Conservation (phyloP, 1,140 invertebrate genomes). For the Fopius arisanus region DNA sequence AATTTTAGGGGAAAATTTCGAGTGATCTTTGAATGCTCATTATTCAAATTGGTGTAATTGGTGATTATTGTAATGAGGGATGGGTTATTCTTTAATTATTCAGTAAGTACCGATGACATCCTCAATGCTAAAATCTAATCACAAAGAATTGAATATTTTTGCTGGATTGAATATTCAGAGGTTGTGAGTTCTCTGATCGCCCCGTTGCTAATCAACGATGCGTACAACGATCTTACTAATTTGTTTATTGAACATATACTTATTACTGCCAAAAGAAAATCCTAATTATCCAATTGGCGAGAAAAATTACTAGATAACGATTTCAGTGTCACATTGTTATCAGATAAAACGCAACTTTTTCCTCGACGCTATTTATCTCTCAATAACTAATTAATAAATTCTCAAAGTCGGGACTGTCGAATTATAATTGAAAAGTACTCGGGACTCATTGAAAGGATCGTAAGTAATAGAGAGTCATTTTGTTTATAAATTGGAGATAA, state of each 20-base stretch:
- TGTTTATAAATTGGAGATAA: background rate
- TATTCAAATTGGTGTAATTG: too few species aligned
- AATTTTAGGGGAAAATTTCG: too few species aligned
- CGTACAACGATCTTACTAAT: background rate
- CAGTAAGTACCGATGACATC: too few species aligned
- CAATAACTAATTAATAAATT: background rate
- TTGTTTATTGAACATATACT: background rate
- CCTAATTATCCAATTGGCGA: background rate
- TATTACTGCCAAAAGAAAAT: background rate
- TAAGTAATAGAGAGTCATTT: background rate
- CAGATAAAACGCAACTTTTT: background rate
- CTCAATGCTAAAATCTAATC: background rate
- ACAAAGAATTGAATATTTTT: background rate
- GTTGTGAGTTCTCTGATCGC: slow-evolving; percentile 4
- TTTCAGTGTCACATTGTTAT: background rate
- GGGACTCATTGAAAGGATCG: background rate
- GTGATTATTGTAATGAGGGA: too few species aligned
- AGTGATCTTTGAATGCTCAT: too few species aligned
- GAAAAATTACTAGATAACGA: background rate
- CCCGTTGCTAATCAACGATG: slow-evolving; percentile 16
- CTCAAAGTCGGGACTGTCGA: background rate
- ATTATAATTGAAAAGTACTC: background rate
- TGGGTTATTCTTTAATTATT: too few species aligned
- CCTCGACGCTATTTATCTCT: background rate
- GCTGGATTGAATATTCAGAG: background rate